These are phyloP conservation scores for Pipistrellus pygmaeus DNA, from an alignment of 2,797 vertebrate genomes.

Conservation along the genomic window DNA sequence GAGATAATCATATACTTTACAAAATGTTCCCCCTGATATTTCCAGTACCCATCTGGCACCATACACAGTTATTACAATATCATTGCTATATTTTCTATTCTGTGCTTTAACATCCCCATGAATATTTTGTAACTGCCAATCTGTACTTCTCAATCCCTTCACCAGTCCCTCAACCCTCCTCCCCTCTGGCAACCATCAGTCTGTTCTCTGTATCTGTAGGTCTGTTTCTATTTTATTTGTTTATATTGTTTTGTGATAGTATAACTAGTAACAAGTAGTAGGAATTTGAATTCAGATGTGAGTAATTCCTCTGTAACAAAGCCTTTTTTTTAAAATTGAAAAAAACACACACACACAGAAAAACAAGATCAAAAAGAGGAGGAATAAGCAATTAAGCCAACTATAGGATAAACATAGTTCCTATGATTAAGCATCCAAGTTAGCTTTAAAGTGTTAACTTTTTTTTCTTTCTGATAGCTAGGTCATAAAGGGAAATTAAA, in stretches of 20 bases:
- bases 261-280: not conserved
- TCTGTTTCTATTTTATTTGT: not conserved
- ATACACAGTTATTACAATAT: not conserved
- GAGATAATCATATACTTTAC: not conserved
- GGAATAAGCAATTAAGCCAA: slow-evolving; percentile 19
- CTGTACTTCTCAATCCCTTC: not conserved
- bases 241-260: not conserved
- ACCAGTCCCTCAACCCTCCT: not conserved
- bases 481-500: slow-evolving; percentile 30
- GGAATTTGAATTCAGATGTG: slow-evolving; percentile 35
- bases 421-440: slow-evolving; percentile 25
- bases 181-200: not conserved
- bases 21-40: not conserved
- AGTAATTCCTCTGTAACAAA: slow-evolving; percentile 33
- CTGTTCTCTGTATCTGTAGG: not conserved
- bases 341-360: not conserved
- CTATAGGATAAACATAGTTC: not conserved
- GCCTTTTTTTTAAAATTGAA: not conserved
- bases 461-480: not conserved
- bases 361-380: not conserved
- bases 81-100: not conserved
- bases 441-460: not conserved
- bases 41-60: not conserved
- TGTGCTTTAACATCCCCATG: not conserved
- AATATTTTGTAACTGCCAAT: not conserved